Percentiles rank a stretch among this genome's conserved stretches.
phyloP scores from a whole-genome alignment of 1,140 invertebrate genomes.

The Euwallacea fornicatus region DNA sequence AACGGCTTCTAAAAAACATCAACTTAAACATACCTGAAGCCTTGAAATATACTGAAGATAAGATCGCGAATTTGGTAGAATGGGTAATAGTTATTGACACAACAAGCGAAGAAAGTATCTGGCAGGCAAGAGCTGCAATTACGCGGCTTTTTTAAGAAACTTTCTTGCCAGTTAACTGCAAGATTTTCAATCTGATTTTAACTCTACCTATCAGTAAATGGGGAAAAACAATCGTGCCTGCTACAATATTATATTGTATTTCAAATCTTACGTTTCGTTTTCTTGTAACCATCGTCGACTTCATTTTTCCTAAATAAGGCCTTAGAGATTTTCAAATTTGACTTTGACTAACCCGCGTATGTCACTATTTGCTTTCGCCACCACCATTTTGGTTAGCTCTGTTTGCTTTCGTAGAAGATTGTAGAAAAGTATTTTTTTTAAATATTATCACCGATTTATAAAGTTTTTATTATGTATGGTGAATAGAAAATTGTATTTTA shows the following conservation, averaged over 20 bases:
- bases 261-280: background rate
- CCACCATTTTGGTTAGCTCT: too few relatives aligned
- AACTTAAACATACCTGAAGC: conserved; percentile 52
- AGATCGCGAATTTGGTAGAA: conserved; percentile 43
- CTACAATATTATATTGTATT: background rate
- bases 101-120: too few relatives aligned
- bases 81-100: conserved; percentile 43
- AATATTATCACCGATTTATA: too few relatives aligned
- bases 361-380: too few relatives aligned
- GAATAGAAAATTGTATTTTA: conserved; percentile 31
- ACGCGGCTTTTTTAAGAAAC: too few relatives aligned
- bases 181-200: background rate
- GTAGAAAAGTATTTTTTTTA: too few relatives aligned
- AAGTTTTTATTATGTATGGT: background rate
- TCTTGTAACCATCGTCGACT: background rate
- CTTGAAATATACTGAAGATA: conserved; percentile 44
- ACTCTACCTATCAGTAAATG: background rate
- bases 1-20: conserved; percentile 43
- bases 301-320: too few relatives aligned
- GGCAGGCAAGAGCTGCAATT: too few relatives aligned
- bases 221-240: background rate
- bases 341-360: too few relatives aligned
- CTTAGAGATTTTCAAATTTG: too few relatives aligned
- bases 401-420: too few relatives aligned
- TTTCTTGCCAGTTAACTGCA: too few relatives aligned